Percentiles rank a stretch among this genome's conserved stretches.
Evolutionary conservation across 53 echinoderm and acorn worm species (phyloP).

Genomic region (Antedon mediterranea): DNA sequence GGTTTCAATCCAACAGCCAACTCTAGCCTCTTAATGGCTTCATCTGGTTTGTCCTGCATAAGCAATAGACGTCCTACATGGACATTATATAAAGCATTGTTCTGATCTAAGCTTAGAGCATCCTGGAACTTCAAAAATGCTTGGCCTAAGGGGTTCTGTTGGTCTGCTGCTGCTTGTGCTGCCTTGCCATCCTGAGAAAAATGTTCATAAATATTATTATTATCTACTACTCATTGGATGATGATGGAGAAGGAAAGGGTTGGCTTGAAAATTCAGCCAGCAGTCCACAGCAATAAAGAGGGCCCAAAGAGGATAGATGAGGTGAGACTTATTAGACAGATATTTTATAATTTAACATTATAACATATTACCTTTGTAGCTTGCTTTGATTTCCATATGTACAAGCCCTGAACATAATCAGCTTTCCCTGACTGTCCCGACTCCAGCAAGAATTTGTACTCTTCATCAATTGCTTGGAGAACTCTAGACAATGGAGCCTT

Average conservation of each 20-base stretch:
- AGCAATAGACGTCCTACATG: conserved; percentile 73
- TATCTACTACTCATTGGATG: no score
- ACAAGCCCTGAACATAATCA: conserved; percentile 76
- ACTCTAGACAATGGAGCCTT: conserved; percentile 70
- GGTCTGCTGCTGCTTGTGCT: conserved; percentile 76
- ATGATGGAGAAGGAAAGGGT: no score
- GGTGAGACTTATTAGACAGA: no score
- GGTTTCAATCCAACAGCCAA: conserved; percentile 80
- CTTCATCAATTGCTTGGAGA: conserved; percentile 93
- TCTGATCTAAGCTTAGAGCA: conserved; percentile 74
- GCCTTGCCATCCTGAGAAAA: conserved; percentile 50
- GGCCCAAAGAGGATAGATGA: no score
- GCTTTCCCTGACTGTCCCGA: conserved; percentile 83
- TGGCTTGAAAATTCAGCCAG: no score
- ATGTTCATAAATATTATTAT: not conserved
- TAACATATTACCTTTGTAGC: conserved; percentile 54
- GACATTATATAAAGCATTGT: conserved; percentile 62
- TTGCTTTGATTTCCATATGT: conserved; percentile 89
- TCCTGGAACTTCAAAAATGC: conserved; percentile 84
- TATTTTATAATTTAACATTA: no score
- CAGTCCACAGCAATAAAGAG: no score
- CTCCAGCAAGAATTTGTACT: conserved; percentile 68
- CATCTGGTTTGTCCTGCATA: conserved; percentile 64
- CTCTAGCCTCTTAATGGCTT: conserved; percentile 53
- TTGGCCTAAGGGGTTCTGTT: conserved; percentile 72